Evolutionary conservation across 2,113 vertebrate genomes (phyloP).

Genomic region (Phainopepla nitens): DNA sequence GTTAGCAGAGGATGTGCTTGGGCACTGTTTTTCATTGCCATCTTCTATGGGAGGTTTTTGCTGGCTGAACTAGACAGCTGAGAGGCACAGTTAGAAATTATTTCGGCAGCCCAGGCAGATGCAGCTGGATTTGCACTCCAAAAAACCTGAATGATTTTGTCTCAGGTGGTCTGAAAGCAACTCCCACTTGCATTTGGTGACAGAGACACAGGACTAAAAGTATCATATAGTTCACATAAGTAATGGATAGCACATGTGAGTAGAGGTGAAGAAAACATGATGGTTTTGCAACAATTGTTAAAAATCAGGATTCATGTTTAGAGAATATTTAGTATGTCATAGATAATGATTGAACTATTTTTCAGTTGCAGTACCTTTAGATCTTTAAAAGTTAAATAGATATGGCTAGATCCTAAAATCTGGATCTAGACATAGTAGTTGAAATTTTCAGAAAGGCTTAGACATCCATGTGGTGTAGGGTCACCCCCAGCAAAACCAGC

Average conservation of each 20-base stretch:
- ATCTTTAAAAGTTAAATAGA: neutral
- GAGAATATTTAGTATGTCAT: neutral
- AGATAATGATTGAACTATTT: neutral
- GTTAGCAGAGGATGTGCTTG: fast-evolving
- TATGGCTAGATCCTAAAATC: neutral
- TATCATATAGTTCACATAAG: neutral
- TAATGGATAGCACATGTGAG: neutral
- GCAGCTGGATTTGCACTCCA: neutral
- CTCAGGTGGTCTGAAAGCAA: neutral
- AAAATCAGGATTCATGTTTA: neutral
- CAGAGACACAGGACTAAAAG: neutral
- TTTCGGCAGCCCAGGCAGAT: neutral
- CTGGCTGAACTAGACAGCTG: neutral
- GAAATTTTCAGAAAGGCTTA: neutral
- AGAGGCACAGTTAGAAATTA: neutral
- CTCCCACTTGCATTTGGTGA: neutral
- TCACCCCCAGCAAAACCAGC: neutral
- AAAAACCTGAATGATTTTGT: neutral
- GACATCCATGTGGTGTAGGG: neutral
- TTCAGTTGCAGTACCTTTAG: neutral
- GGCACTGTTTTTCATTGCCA: neutral
- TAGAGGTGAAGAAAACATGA: neutral
- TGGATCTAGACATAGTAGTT: neutral
- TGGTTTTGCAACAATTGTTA: neutral
- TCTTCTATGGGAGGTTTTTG: fast-evolving